These are phyloP conservation scores for Cenopis cana DNA, from an alignment of 2,888 invertebrate genomes.

Conservation along the genomic window DNA sequence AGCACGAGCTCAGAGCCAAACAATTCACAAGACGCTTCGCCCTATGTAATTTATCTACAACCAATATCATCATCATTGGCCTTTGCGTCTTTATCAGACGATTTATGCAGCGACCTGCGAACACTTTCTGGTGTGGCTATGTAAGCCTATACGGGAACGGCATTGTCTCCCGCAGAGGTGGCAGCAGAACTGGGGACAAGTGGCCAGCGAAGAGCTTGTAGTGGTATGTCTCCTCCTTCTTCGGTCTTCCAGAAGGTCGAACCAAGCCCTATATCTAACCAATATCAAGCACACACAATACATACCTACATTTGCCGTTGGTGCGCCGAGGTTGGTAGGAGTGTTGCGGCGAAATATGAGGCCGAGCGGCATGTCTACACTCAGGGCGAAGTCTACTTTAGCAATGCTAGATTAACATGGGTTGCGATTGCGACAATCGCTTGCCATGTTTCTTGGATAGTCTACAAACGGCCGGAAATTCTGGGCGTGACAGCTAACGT, in stretches of 20 bases:
- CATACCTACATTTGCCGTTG: background rate
- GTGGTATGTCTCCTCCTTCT: no score
- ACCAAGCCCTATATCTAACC: no score
- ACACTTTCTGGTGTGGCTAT: no score
- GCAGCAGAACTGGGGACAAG: no score
- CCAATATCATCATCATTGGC: no score
- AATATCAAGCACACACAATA: constrained; percentile 8
- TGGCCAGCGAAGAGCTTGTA: no score
- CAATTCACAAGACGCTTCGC: constrained; percentile 23
- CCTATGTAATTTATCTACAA: constrained; percentile 27
- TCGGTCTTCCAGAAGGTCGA: no score
- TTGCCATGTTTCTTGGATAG: background rate
- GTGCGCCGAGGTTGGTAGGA: constrained; percentile 15
- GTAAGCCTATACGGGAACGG: no score
- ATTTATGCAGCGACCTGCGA: no score
- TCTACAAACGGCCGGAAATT: background rate
- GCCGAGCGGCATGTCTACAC: constrained; percentile 32
- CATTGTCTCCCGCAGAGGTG: no score
- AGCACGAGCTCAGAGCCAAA: constrained; percentile 19
- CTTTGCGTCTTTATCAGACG: no score
- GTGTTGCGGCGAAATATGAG: constrained; percentile 29
- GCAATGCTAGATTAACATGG: constrained; percentile 14
- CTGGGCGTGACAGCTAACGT: background rate
- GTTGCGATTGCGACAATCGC: constrained; percentile 7
- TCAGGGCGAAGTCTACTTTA: background rate